Conservation (phyloP, 2,797 vertebrate genomes). For the Caiman crocodilus region DNA sequence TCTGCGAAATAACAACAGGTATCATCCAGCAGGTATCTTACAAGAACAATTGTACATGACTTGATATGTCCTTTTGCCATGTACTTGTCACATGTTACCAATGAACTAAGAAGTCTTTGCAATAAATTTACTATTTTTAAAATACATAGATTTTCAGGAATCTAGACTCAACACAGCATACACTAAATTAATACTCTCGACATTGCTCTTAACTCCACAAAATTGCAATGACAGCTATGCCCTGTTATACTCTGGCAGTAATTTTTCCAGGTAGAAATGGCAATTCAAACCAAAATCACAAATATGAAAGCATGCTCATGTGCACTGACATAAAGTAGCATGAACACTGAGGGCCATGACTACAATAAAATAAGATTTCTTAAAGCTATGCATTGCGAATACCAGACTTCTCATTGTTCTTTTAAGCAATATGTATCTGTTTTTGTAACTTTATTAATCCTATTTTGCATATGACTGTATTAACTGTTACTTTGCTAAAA, state of each 20-base stretch:
- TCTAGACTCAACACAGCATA: too few species aligned
- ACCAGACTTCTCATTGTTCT: not conserved
- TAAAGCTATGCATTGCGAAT: not conserved
- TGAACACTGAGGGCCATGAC: not conserved
- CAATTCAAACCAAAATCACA: not conserved
- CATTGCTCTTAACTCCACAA: too few species aligned
- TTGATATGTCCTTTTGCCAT: not conserved
- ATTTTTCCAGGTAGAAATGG: fast-evolving
- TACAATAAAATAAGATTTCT: not conserved
- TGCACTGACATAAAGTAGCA: not conserved
- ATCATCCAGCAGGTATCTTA: not conserved
- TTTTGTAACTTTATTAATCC: not conserved
- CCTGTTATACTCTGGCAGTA: not conserved
- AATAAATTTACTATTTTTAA: not conserved
- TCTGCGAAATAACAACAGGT: not conserved
- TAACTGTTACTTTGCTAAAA: not conserved
- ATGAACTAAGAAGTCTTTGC: not conserved
- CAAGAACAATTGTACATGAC: too few species aligned
- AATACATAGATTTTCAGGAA: not conserved
- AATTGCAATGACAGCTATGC: not conserved
- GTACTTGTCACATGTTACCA: not conserved
- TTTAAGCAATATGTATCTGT: not conserved
- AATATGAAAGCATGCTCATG: not conserved
- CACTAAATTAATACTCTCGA: too few species aligned
- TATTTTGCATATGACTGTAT: not conserved